A percentile compares a stretch with the other conserved stretches of the same genome.
These are phyloP conservation scores for Chitala chitala DNA, from an alignment of 2,113 vertebrate genomes.

Conservation along the genomic window DNA sequence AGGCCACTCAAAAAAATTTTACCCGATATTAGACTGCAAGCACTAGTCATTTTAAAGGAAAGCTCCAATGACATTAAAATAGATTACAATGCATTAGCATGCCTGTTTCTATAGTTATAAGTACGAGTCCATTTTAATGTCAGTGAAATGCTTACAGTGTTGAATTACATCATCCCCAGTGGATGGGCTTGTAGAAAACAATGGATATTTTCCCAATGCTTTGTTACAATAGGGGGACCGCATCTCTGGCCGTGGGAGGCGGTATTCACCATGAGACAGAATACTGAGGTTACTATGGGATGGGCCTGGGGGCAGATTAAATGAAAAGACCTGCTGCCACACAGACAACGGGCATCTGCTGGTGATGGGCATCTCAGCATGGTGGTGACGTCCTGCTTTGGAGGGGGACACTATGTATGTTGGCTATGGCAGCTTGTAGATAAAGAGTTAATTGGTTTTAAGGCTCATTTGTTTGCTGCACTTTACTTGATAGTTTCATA, in stretches of 20 bases:
- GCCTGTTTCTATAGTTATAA: neutral
- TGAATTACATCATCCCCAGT: neutral
- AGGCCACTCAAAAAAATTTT: too few species aligned
- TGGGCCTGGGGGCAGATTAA: neutral
- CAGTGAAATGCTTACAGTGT: neutral
- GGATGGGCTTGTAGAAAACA: neutral
- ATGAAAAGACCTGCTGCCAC: too few species aligned
- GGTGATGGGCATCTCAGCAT: neutral
- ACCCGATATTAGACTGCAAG: neutral
- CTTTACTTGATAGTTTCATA: too few species aligned
- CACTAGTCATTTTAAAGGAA: neutral
- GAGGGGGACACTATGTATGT: neutral
- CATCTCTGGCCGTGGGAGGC: too few species aligned
- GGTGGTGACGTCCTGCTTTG: neutral
- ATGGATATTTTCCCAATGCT: neutral
- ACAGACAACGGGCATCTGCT: too few species aligned
- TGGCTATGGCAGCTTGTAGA: too few species aligned
- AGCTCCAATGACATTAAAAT: constrained; percentile 8
- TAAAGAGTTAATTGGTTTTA: too few species aligned
- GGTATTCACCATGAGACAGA: neutral
- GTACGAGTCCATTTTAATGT: constrained; percentile 3
- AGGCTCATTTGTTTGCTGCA: too few species aligned
- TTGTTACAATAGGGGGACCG: too few species aligned
- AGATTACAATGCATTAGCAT: constrained; percentile 9
- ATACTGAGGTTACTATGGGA: too few species aligned